Evolutionary conservation across 2,113 vertebrate genomes (phyloP), one percentile per base, ranked within the genome.

Genomic region (Passer montanus): DNA sequence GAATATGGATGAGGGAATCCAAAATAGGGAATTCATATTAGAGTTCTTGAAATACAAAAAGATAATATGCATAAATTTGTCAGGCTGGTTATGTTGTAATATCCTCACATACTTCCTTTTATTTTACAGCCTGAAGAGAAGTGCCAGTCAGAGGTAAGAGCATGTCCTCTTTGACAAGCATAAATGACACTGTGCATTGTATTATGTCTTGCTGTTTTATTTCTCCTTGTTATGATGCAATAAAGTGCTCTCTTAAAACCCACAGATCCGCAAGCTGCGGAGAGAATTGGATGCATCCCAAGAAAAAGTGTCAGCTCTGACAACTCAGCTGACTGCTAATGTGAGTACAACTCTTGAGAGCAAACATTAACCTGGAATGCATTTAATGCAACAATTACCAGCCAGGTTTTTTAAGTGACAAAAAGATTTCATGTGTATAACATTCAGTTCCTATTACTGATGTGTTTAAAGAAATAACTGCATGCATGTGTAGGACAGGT

Each of bases 221-320:
- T 58, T 69, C 66, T 92, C 49, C 43, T 0, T 62, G 41, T 50
- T 19, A 5, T 11, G 28, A 31, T 89, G 47, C 41, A 92, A 68
- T 89, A 46, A 94, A 79, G 66, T 73, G 58, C 84, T 92, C 30
- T 81, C 90, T 77, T 94, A 13, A 78, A 79, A 74, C 84, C 49
- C 14, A 84, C 82, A 99, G 99, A 99, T 99, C 67, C 99, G 99
- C 52, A 99, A 99, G 94, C 98, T 99, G 44, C 98, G 99, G 13
- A 98, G 99, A 88, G 99, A 99, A 94, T 95, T 99, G 97, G 99
- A 99, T 77, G 98, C 99, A 69, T 99, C 99, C 56, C 99, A 99
- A 96, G 99, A 99, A 63, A 99, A 99, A 74, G 99, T 99, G 81
- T 99, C 99, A 5, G 99, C 99, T 77, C 97, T 99, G 92, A 99